A percentile compares a stretch with the other conserved stretches of the same genome.
These are phyloP conservation scores for Harpegnathos saltator DNA, from an alignment of 1,140 invertebrate species.

Conservation along the genomic window DNA sequence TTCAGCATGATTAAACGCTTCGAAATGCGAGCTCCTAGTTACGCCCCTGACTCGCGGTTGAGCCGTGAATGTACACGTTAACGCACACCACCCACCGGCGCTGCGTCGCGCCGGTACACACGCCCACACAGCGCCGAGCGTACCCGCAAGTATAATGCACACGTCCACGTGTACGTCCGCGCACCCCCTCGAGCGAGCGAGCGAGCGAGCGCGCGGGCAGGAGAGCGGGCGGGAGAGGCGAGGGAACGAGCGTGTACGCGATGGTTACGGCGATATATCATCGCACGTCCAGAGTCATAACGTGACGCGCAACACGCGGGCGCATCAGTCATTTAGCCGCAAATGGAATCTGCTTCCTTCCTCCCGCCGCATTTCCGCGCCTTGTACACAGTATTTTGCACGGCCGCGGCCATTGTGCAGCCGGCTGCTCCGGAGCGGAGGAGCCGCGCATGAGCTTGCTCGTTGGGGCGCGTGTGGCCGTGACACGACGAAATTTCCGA, in stretches of 20 bases:
- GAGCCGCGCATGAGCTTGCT: slow-evolving; percentile 37
- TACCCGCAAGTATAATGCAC: too few relatives aligned
- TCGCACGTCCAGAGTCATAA: slow-evolving; percentile 82
- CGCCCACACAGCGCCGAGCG: background rate
- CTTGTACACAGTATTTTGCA: slow-evolving; percentile 71
- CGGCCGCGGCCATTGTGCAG: slow-evolving; percentile 59
- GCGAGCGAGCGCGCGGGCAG: too few relatives aligned
- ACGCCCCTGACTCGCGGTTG: slow-evolving; percentile 56
- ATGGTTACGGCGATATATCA: slow-evolving; percentile 79
- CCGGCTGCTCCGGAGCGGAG: slow-evolving; percentile 21
- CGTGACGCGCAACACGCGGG: slow-evolving; percentile 76
- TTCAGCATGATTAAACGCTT: slow-evolving; percentile 59
- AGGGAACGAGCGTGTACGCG: slow-evolving; percentile 44
- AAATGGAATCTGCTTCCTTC: slow-evolving; percentile 81
- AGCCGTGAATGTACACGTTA: slow-evolving; percentile 60
- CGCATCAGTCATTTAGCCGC: slow-evolving; percentile 83
- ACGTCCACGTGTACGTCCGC: slow-evolving; percentile 25
- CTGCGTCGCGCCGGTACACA: slow-evolving; percentile 5
- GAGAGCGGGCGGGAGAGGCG: too few relatives aligned
- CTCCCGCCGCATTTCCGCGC: slow-evolving; percentile 73
- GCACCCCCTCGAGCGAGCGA: slow-evolving; percentile 29
- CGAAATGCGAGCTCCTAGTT: slow-evolving; percentile 59
- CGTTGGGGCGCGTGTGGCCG: slow-evolving; percentile 14
- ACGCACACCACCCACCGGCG: background rate
- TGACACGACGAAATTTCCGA: slow-evolving; percentile 52